These are phyloP conservation scores for Gadus chalcogrammus DNA, from an alignment of 2,113 vertebrate species.

Conservation along the genomic window DNA sequence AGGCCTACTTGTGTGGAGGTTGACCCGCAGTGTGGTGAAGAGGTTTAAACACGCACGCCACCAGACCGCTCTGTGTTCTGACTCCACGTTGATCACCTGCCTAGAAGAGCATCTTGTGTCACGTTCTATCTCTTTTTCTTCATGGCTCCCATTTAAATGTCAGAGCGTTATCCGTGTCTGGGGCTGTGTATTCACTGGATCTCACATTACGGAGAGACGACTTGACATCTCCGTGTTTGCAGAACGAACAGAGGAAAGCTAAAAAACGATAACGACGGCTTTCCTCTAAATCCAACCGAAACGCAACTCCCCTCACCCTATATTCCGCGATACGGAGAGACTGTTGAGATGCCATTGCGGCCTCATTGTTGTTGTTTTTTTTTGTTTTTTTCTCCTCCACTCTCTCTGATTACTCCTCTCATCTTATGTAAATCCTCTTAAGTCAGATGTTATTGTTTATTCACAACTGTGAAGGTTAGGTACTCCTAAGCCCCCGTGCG, in stretches of 20 bases:
- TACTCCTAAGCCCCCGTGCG: conserved; percentile 76
- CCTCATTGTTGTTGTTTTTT: conserved; percentile 65
- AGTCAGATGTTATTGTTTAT: conserved; percentile 81
- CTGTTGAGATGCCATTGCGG: conserved; percentile 73
- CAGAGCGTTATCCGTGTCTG: conserved; percentile 40
- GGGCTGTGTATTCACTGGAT: conserved; percentile 27
- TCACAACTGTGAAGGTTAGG: conserved; percentile 78
- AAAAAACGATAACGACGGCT: conserved; percentile 55
- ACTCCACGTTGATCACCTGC: conserved; percentile 47
- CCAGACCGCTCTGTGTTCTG: neutral
- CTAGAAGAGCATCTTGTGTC: conserved; percentile 35
- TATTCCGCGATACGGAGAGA: conserved; percentile 55
- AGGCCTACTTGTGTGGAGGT: too few species aligned
- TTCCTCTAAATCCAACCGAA: conserved; percentile 61
- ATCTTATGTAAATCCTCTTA: conserved; percentile 83
- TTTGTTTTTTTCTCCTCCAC: conserved; percentile 13
- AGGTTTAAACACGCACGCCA: too few species aligned
- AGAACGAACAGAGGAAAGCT: too few species aligned
- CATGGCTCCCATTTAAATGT: conserved; percentile 13
- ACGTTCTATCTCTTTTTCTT: conserved; percentile 36
- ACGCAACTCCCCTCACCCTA: conserved; percentile 51
- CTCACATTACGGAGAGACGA: conserved; percentile 33
- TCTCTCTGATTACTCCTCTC: conserved; percentile 78
- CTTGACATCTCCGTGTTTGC: conserved; percentile 29
- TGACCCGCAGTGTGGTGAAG: too few species aligned